phyloP scores from a whole-genome alignment of 2,888 invertebrate species.

The Amiota communis region DNA sequence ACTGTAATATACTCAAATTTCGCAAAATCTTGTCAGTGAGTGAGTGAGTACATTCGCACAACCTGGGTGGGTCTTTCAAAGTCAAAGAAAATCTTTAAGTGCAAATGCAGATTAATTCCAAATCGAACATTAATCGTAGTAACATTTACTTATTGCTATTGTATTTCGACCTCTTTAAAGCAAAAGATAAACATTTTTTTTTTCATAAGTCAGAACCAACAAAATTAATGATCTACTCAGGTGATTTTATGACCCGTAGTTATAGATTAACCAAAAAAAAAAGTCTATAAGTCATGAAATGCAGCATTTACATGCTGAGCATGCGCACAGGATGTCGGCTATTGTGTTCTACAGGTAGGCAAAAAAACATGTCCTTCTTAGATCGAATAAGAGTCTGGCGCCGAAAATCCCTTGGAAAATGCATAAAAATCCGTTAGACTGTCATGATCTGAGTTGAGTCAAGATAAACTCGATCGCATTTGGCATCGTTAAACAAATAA shows the following conservation, averaged over 20 bases:
- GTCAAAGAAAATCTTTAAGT: conserved; percentile 4
- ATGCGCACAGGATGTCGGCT: conserved; percentile 25
- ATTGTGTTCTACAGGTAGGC: conserved; percentile 3
- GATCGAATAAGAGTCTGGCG: conserved; percentile 57
- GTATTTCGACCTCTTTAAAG: neutral
- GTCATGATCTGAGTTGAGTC: conserved; percentile 20
- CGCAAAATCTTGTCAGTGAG: neutral
- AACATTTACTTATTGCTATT: neutral
- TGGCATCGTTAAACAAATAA: conserved; percentile 53
- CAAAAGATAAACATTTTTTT: conserved; percentile 22
- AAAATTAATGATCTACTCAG: conserved; percentile 60
- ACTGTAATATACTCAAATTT: conserved; percentile 15
- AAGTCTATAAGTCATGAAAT: conserved; percentile 50
- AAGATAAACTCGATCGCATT: conserved; percentile 48
- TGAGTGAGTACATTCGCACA: neutral
- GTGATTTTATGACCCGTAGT: conserved; percentile 61
- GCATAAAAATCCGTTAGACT: conserved; percentile 65
- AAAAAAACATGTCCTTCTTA: neutral
- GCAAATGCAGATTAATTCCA: conserved; percentile 17
- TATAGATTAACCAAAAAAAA: conserved; percentile 44
- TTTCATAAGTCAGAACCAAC: neutral
- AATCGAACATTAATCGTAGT: conserved; percentile 2
- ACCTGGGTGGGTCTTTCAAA: conserved; percentile 16
- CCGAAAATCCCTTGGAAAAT: conserved; percentile 65
- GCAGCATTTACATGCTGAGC: conserved; percentile 45